Conservation (phyloP, 2,113 vertebrate genomes). For the Melanerpes formicivorus region DNA sequence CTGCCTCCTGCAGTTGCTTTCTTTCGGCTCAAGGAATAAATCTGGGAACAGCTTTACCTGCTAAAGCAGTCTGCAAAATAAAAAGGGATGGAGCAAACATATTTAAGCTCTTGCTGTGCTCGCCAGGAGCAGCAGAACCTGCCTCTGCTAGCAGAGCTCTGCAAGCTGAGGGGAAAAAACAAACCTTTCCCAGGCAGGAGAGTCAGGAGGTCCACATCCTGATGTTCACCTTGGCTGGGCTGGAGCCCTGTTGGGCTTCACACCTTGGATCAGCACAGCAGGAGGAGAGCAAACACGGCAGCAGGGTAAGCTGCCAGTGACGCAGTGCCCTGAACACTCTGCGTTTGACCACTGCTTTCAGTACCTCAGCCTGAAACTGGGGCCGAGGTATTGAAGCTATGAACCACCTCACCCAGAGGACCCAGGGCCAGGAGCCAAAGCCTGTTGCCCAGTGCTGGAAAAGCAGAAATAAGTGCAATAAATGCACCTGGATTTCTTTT, state of each 20-base stretch:
- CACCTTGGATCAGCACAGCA: neutral
- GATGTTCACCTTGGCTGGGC: rapidly evolving
- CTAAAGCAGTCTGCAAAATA: neutral
- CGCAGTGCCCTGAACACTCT: neutral
- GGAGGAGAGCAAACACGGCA: neutral
- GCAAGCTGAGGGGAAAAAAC: neutral
- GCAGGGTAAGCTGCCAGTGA: neutral
- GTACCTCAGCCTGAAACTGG: neutral
- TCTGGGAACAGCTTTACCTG: constrained; percentile 2
- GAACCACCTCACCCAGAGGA: neutral
- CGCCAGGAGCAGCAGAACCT: neutral
- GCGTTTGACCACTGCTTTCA: rapidly evolving
- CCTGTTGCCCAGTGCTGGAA: neutral
- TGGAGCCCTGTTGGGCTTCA: neutral
- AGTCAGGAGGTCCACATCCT: neutral
- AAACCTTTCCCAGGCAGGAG: neutral
- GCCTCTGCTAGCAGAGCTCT: neutral
- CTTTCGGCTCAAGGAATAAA: neutral
- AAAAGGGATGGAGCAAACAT: neutral
- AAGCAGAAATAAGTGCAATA: neutral
- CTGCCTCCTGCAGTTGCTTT: neutral
- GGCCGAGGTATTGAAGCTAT: neutral
- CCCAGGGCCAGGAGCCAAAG: neutral
- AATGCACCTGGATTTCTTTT: neutral
- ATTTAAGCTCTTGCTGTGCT: constrained; percentile 1